Evolutionary conservation across 2,797 vertebrate species (phyloP).

Genomic region (Ceyx erithaca): DNA sequence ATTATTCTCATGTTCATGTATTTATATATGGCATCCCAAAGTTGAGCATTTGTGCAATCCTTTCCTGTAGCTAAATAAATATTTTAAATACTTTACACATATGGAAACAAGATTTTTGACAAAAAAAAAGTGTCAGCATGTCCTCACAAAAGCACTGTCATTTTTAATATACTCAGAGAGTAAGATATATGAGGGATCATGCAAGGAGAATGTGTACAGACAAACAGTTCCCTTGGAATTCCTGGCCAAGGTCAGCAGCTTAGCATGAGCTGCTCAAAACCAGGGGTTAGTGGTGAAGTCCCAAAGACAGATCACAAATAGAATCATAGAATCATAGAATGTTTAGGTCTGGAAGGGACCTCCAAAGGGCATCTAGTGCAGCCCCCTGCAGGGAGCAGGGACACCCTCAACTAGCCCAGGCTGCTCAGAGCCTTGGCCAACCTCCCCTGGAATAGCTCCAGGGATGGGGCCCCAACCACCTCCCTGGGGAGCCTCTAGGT

Average conservation of each 20-base stretch:
- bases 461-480: no score
- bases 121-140: no score
- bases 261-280: background rate
- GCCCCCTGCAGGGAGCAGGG: no score
- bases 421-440: no score
- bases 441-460: no score
- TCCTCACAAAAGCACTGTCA: background rate
- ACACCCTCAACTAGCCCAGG: no score
- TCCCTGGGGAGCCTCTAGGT: background rate
- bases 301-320: background rate
- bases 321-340: no score
- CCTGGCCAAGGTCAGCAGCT: background rate
- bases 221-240: background rate
- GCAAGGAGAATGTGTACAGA: background rate
- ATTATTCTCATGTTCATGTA: background rate
- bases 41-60: background rate
- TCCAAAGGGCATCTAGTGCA: no score
- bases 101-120: background rate
- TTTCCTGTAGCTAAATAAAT: background rate
- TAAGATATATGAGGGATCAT: background rate
- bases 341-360: no score
- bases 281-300: background rate
- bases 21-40: background rate
- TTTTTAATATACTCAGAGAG: background rate
- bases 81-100: background rate